These are phyloP conservation scores for Parelbella ahira DNA, from an alignment of 2,888 invertebrate species.

Conservation along the genomic window DNA sequence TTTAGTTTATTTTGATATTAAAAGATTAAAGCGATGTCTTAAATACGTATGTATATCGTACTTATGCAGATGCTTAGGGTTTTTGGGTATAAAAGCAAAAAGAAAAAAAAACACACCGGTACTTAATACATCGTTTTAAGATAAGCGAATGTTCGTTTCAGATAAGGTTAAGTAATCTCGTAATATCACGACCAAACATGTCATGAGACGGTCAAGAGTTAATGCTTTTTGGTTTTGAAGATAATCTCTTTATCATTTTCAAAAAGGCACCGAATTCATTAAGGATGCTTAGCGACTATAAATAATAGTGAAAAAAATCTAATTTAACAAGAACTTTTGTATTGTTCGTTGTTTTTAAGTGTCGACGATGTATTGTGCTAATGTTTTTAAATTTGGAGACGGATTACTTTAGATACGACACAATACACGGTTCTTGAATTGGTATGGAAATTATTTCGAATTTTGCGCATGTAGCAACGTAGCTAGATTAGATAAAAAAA, in stretches of 20 bases:
- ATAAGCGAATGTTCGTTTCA: slow-evolving; percentile 18
- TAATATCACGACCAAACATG: slow-evolving; percentile 15
- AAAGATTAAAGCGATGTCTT: too few species aligned
- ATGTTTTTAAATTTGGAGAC: too few species aligned
- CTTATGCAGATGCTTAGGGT: slow-evolving; percentile 4
- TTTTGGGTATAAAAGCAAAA: slow-evolving; percentile 1
- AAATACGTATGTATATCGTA: slow-evolving; percentile 9
- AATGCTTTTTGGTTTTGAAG: slow-evolving; percentile 16
- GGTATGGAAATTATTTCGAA: too few species aligned
- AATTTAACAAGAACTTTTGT: too few species aligned
- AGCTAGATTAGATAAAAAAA: too few species aligned
- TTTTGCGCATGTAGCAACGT: too few species aligned
- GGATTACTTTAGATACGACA: too few species aligned
- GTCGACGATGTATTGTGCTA: too few species aligned
- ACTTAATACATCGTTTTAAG: slow-evolving; percentile 8
- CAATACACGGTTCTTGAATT: too few species aligned
- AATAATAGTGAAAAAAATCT: slow-evolving; percentile 11
- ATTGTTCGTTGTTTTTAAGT: too few species aligned
- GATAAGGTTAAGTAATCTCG: slow-evolving; percentile 18
- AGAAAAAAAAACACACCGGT: background rate
- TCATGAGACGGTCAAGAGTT: slow-evolving; percentile 3
- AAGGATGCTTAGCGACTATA: slow-evolving; percentile 4
- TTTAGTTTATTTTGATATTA: too few species aligned
- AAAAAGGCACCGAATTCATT: slow-evolving; percentile 21
- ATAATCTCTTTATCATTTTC: slow-evolving; percentile 19